Conservation (phyloP, 2,113 vertebrate species). For the Bagarius yarrelli region DNA sequence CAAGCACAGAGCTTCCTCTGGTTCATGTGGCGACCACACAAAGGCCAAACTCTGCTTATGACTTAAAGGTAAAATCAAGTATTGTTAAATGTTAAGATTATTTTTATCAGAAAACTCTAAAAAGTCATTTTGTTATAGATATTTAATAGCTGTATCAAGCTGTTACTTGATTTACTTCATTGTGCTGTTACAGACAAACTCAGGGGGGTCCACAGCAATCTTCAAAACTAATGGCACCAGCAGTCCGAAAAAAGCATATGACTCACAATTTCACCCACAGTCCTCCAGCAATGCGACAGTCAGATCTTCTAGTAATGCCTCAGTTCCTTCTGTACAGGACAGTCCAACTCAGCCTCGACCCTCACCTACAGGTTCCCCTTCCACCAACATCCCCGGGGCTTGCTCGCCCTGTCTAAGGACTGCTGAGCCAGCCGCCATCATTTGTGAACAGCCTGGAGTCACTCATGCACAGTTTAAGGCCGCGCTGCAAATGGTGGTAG, state of each 20-base stretch:
- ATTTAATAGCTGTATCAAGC: neutral
- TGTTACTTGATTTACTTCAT: neutral
- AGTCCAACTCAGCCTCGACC: conserved; percentile 57
- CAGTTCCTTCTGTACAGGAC: conserved; percentile 50
- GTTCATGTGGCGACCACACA: conserved; percentile 47
- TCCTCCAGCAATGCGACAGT: conserved; percentile 36
- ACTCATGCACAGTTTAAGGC: conserved; percentile 88
- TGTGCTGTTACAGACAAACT: conserved; percentile 45
- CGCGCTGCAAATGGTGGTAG: conserved; percentile 88
- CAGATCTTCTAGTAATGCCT: neutral
- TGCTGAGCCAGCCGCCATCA: conserved; percentile 57
- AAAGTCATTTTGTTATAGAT: neutral
- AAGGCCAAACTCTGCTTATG: conserved; percentile 60
- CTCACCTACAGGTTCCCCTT: conserved; percentile 69
- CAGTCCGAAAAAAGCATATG: conserved; percentile 50
- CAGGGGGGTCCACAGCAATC: conserved; percentile 28
- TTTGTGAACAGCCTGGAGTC: conserved; percentile 67
- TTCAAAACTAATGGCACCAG: conserved; percentile 61
- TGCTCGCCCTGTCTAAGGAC: conserved; percentile 72
- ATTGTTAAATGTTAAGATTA: neutral
- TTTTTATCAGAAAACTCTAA: neutral
- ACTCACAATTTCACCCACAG: conserved; percentile 5
- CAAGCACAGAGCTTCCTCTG: conserved; percentile 53
- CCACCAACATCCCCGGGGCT: conserved; percentile 68
- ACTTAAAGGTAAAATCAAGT: conserved; percentile 57